Evolutionary conservation across 2,797 vertebrate species (phyloP).

Genomic region (Erethizon dorsatum): DNA sequence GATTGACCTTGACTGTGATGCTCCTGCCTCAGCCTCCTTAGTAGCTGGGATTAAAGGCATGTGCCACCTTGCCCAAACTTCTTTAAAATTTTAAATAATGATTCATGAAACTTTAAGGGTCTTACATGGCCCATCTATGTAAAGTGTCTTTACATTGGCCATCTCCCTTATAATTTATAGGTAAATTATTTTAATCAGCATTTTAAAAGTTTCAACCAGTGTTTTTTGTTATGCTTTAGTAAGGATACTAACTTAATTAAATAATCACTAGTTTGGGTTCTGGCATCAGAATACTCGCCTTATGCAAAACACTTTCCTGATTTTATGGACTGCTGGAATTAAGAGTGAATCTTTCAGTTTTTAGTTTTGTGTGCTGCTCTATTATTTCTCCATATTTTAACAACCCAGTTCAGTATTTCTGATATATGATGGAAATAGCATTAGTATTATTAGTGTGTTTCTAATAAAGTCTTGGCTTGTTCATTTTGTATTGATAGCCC

Average conservation of each 20-base stretch:
- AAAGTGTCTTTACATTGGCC: no score
- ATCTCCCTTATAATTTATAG: not conserved
- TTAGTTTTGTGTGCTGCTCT: constrained; percentile 23
- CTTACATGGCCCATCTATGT: not conserved
- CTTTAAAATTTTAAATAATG: not conserved
- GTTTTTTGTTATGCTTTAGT: not conserved
- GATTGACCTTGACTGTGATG: not conserved
- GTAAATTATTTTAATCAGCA: not conserved
- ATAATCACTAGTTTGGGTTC: not conserved
- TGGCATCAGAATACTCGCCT: not conserved
- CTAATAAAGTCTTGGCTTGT: not conserved
- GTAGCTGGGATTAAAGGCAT: not conserved
- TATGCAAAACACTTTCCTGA: not conserved
- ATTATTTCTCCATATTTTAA: constrained; percentile 21
- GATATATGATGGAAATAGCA: not conserved
- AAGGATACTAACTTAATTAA: not conserved
- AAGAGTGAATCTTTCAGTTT: not conserved
- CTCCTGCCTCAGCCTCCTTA: not conserved
- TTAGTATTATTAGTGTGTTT: constrained; percentile 2
- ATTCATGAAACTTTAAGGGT: not conserved
- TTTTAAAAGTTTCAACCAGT: not conserved
- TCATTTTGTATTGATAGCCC: not conserved
- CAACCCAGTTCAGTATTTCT: not conserved
- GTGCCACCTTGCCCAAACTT: not conserved
- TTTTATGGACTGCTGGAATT: not conserved